Evolutionary conservation across 1,140 invertebrate genomes (phyloP).

Genomic region (Trichogramma pretiosum): DNA sequence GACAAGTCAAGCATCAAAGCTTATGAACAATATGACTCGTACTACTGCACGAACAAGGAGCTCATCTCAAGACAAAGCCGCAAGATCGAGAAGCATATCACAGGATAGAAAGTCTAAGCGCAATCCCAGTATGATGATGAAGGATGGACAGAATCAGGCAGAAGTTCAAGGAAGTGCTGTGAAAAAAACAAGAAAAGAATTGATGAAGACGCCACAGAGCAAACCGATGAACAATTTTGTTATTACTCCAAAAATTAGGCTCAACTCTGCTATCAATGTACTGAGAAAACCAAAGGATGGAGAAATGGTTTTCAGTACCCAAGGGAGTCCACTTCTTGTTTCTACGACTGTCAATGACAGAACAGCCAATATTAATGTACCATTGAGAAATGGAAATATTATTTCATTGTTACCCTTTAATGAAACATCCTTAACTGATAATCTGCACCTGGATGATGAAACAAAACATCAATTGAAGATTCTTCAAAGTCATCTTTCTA

Average conservation of each 20-base stretch:
- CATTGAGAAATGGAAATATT: slow-evolving; percentile 51
- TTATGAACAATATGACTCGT: too few relatives aligned
- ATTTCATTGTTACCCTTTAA: slow-evolving; percentile 49
- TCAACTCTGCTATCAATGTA: slow-evolving; percentile 52
- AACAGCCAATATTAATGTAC: slow-evolving; percentile 55
- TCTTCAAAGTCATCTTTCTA: slow-evolving; percentile 12
- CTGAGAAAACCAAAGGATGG: slow-evolving; percentile 53
- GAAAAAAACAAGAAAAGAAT: slow-evolving; percentile 6
- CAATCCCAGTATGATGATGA: slow-evolving; percentile 12
- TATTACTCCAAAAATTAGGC: slow-evolving; percentile 45
- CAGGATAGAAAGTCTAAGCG: slow-evolving; percentile 17
- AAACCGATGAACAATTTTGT: slow-evolving; percentile 17
- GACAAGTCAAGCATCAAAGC: slow-evolving; percentile 17
- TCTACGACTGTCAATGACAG: slow-evolving; percentile 40
- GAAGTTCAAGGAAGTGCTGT: slow-evolving; percentile 1
- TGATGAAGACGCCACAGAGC: slow-evolving; percentile 30
- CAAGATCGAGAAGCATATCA: slow-evolving; percentile 22
- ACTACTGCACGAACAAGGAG: slow-evolving; percentile 3
- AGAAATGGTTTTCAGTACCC: slow-evolving; percentile 58
- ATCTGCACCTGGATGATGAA: slow-evolving; percentile 16
- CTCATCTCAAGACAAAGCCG: slow-evolving; percentile 7
- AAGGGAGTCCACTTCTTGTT: slow-evolving; percentile 55
- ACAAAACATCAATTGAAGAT: slow-evolving; percentile 15
- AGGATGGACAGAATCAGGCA: slow-evolving; percentile 16
- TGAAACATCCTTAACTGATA: slow-evolving; percentile 9